Conservation (phyloP, 2,113 vertebrate genomes). For the Chaetodon trifascialis region DNA sequence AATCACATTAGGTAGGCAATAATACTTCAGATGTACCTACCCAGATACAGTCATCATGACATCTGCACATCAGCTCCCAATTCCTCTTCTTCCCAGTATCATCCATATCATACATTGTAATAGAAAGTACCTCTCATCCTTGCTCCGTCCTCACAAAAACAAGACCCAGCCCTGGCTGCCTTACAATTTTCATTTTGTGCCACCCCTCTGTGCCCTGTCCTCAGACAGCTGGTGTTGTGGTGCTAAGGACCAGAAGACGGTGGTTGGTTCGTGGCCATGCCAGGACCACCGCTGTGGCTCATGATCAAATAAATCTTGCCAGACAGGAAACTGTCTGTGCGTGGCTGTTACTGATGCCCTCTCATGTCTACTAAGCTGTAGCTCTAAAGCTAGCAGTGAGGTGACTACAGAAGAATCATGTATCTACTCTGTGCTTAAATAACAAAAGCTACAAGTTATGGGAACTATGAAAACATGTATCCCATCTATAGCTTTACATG, state of each 20-base stretch:
- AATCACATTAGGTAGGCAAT: neutral
- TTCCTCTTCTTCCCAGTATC: slow-evolving; percentile 25
- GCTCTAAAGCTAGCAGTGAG: neutral
- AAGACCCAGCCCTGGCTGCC: slow-evolving; percentile 32
- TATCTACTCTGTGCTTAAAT: neutral
- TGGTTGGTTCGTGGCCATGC: slow-evolving; percentile 59
- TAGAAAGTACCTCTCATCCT: slow-evolving; percentile 24
- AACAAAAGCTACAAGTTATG: neutral
- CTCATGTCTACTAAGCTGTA: slow-evolving; percentile 33
- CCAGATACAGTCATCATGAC: slow-evolving; percentile 32
- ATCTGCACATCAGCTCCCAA: slow-evolving; percentile 30
- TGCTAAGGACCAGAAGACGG: slow-evolving; percentile 58
- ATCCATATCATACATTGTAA: slow-evolving; percentile 38
- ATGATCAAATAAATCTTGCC: slow-evolving; percentile 42
- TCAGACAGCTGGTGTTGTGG: slow-evolving; percentile 77
- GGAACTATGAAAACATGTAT: neutral
- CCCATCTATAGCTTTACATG: slow-evolving; percentile 40
- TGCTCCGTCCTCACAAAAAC: slow-evolving; percentile 16
- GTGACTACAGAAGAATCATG: neutral
- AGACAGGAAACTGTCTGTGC: slow-evolving; percentile 49
- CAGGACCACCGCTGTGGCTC: slow-evolving; percentile 57
- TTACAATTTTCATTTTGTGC: slow-evolving; percentile 63
- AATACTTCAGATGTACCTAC: slow-evolving; percentile 48
- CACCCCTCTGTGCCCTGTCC: slow-evolving; percentile 60
- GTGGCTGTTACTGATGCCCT: slow-evolving; percentile 24